Percentiles rank a stretch among this genome's conserved stretches.
These are phyloP conservation scores for Incurvaria masculella DNA, from an alignment of 2,888 invertebrate species.

Conservation along the genomic window DNA sequence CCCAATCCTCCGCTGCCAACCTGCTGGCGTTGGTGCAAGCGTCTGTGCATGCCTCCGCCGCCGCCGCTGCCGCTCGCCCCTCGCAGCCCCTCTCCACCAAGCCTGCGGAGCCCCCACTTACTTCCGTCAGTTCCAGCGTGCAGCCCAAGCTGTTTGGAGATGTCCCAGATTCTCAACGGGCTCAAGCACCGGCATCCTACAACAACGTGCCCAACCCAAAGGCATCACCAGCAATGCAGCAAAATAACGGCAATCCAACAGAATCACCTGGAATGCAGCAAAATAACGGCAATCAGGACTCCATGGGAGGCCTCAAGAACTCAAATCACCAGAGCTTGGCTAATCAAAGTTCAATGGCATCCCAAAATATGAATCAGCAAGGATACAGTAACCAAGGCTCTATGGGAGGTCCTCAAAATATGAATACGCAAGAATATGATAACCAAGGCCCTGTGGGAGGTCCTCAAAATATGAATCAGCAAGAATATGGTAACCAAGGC, in stretches of 20 bases:
- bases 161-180: neutral
- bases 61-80: neutral
- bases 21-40: conserved; percentile 42
- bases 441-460: neutral
- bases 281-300: neutral
- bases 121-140: conserved; percentile 23
- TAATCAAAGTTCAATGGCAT: neutral
- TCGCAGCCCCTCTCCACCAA: no score
- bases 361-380: neutral
- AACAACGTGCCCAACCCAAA: no score
- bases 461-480: neutral
- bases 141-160: conserved; percentile 44
- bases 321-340: neutral
- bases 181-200: neutral
- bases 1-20: conserved; percentile 32
- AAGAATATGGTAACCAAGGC: neutral
- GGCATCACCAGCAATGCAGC: neutral
- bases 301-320: neutral
- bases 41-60: conserved; percentile 29
- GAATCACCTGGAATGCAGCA: neutral
- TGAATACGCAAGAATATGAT: neutral
- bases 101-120: conserved; percentile 18
- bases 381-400: neutral
- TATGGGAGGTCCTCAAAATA: neutral
- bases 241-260: neutral